phyloP scores from a whole-genome alignment of 2,797 vertebrate genomes.

The Momotus momota region DNA sequence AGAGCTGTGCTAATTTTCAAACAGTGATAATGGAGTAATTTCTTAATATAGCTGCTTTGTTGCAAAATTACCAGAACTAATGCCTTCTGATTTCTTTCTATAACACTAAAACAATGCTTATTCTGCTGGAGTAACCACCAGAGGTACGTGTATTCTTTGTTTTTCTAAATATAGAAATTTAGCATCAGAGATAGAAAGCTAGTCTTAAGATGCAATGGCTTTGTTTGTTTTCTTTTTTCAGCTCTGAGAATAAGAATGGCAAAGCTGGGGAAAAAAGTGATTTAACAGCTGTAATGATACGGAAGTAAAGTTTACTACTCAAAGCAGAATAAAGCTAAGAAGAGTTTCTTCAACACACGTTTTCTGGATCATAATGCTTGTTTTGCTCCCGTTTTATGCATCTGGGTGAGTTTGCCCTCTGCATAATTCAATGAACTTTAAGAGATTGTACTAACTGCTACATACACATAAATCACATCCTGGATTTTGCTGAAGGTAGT shows the following conservation, averaged over 20 bases:
- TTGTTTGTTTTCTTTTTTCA: conserved; percentile 76
- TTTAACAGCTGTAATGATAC: conserved; percentile 66
- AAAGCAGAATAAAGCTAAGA: conserved; percentile 67
- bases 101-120: conserved; percentile 76
- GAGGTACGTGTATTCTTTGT: conserved; percentile 77
- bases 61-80: conserved; percentile 72
- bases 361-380: conserved; percentile 52
- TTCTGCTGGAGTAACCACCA: conserved; percentile 66
- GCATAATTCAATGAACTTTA: background rate
- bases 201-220: conserved; percentile 3
- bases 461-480: background rate
- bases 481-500: background rate
- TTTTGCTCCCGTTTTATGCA: conserved; percentile 18
- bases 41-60: background rate
- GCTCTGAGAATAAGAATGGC: conserved; percentile 87
- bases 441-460: background rate
- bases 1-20: background rate
- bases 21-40: background rate
- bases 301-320: conserved; percentile 9
- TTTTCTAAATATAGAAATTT: conserved; percentile 59
- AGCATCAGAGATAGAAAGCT: background rate
- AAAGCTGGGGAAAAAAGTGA: conserved; percentile 85
- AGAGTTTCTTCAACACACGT: conserved; percentile 27
- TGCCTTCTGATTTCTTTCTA: conserved; percentile 72
- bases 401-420: background rate